These are phyloP conservation scores for Fistularia commersonii DNA, from an alignment of 2,797 vertebrate species.

Conservation along the genomic window DNA sequence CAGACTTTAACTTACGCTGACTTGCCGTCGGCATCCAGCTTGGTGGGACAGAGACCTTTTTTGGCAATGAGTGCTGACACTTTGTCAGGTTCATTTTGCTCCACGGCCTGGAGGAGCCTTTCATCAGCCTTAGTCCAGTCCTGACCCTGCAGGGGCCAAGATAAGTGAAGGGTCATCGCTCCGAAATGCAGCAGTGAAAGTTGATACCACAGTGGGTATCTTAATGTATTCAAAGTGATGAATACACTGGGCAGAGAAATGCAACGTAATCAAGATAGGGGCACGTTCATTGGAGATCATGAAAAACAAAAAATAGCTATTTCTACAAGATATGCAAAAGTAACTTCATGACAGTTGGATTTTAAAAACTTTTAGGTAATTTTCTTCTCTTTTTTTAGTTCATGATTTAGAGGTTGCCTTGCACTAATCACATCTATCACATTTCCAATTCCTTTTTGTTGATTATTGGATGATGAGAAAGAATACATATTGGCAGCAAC, in stretches of 20 bases:
- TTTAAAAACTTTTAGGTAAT: no score
- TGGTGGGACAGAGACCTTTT: slow-evolving; percentile 91
- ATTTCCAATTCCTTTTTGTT: no score
- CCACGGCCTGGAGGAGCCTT: slow-evolving; percentile 91
- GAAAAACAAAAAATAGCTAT: no score
- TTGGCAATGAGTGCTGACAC: slow-evolving; percentile 88
- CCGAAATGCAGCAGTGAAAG: no score
- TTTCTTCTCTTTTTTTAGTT: no score
- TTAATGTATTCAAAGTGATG: no score
- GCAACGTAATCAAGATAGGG: neutral
- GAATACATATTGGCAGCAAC: slow-evolving; percentile 77
- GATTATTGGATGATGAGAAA: no score
- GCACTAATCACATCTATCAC: no score
- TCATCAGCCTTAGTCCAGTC: slow-evolving; percentile 97
- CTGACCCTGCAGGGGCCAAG: slow-evolving; percentile 77
- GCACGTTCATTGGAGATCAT: neutral
- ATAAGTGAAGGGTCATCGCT: slow-evolving; percentile 41
- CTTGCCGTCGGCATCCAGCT: slow-evolving; percentile 91
- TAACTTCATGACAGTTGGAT: no score
- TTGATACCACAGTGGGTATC: slow-evolving; percentile 22
- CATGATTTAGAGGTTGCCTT: no score
- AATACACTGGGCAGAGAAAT: no score
- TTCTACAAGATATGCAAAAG: no score
- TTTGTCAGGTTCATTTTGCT: slow-evolving; percentile 91
- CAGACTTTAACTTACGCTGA: slow-evolving; percentile 84